Conservation (phyloP, 2,888 invertebrate genomes). For the Caenorhabditis drosophilae region DNA sequence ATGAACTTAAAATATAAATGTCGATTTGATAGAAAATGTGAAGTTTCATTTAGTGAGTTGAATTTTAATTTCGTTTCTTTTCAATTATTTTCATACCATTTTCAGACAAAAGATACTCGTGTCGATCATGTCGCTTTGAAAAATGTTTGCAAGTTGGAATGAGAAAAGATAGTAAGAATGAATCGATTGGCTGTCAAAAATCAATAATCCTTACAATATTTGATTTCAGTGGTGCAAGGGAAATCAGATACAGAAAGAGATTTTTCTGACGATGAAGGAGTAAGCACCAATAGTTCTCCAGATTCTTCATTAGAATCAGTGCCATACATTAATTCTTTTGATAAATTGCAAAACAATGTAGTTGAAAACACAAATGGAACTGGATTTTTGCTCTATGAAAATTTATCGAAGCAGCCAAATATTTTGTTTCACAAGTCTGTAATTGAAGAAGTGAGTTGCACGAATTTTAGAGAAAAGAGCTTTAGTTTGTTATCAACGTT, state of each 20-base stretch:
- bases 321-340: not conserved
- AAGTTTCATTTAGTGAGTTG: slow-evolving; percentile 44
- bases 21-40: slow-evolving; percentile 38
- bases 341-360: not conserved
- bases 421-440: slow-evolving; percentile 25
- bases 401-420: slow-evolving; percentile 19
- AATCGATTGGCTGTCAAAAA: not conserved
- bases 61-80: not conserved
- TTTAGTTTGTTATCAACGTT: too few relatives aligned
- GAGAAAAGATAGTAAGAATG: slow-evolving; percentile 34
- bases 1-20: slow-evolving; percentile 44
- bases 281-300: slow-evolving; percentile 26
- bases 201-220: not conserved
- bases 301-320: slow-evolving; percentile 23
- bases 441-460: slow-evolving; percentile 30
- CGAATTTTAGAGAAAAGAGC: too few relatives aligned
- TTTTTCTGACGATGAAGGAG: slow-evolving; percentile 24
- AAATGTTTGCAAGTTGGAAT: slow-evolving; percentile 44
- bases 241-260: slow-evolving; percentile 31
- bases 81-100: not conserved
- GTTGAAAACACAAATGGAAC: not conserved
- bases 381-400: not conserved
- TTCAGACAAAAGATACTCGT: slow-evolving; percentile 49
- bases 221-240: slow-evolving; percentile 41
- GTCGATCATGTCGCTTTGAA: slow-evolving; percentile 40